These are phyloP conservation scores for Acrobasis repandana DNA, from an alignment of 2,888 invertebrate genomes.

Conservation along the genomic window DNA sequence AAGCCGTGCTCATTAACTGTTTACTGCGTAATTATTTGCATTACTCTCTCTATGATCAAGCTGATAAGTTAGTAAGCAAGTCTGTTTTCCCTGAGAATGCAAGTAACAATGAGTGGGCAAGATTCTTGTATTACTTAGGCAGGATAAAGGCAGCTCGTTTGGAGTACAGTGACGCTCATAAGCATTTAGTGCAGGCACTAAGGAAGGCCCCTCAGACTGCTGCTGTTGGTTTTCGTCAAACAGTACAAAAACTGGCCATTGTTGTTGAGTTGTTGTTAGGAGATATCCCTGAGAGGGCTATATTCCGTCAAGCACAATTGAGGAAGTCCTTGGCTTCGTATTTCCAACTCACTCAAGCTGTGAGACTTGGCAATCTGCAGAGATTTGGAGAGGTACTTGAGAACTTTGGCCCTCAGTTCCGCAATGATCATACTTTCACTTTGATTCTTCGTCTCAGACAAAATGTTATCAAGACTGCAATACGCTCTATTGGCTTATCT, in stretches of 20 bases:
- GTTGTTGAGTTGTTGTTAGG: constrained; percentile 97
- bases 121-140: constrained; percentile 98
- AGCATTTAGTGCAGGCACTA: constrained; percentile 96
- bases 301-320: constrained; percentile 95
- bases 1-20: constrained; percentile 98
- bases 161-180: constrained; percentile 98
- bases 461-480: constrained; percentile 99
- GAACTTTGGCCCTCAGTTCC: constrained; percentile 95
- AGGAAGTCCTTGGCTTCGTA: constrained; percentile 96
- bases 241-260: constrained; percentile 96
- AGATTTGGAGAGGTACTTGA: constrained; percentile 96
- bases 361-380: constrained; percentile 96
- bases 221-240: constrained; percentile 99
- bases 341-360: constrained; percentile 98
- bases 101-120: constrained; percentile 99
- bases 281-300: constrained; percentile 98
- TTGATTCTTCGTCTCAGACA: constrained; percentile 97
- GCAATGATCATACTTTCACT: constrained; percentile 97
- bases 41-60: constrained; percentile 97
- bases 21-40: constrained; percentile 97
- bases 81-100: constrained; percentile 98
- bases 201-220: constrained; percentile 99
- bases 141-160: constrained; percentile 99
- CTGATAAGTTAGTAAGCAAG: constrained; percentile 98
- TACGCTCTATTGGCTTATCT: constrained; percentile 96